Evolutionary conservation across 1,140 invertebrate genomes (phyloP), one percentile per base, ranked within the genome.

Genomic region (Aphelenchoides fujianensis): DNA sequence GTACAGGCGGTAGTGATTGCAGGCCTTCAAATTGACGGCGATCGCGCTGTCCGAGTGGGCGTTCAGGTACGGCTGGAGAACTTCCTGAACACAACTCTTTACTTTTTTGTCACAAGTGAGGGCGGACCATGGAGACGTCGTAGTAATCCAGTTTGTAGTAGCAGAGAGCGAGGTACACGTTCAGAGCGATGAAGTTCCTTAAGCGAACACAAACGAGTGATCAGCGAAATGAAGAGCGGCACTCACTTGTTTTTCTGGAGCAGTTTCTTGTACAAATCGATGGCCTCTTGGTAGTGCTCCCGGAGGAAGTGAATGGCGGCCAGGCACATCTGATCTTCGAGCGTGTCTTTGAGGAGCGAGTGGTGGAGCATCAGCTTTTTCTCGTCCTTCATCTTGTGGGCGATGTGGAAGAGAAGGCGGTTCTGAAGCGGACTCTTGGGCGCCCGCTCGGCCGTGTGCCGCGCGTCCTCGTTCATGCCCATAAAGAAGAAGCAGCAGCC

Each of bases 261-360:
- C 61, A 97, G 89, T 74, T 92, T 89, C 85, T 98, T 99, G 83
- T 99, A 99, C 76, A 98, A 94, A 86, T 98, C 95, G 77, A 98
- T 97, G 28, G 96, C 94, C 86, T 98, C 95, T 86, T 98, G 94
- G 85, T 97, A 98, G 85, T 98, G 94, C 37, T 91, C 91, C 37
- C 94, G 88, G 53, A 98, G 87, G 85, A 96, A 98, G 85, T 98
- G 94, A 78, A 98, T 93, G 0, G 95, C 93, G 1, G 96, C 96
- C 37, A 98, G 86, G 77, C 92, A 94, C 5, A 98, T 87, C 85
- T 97, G 74, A 62, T 98, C 95, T 86, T 97, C 93, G 9, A 93
- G 89, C 2, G 91, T 89, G 82, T 96, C 92, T 71, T 92, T 89
- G 7, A 98, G 86, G 73, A 90, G 89, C 63, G 92, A 90, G 84